phyloP scores from a whole-genome alignment of 2,113 vertebrate genomes.

The Dissostichus mawsoni region DNA sequence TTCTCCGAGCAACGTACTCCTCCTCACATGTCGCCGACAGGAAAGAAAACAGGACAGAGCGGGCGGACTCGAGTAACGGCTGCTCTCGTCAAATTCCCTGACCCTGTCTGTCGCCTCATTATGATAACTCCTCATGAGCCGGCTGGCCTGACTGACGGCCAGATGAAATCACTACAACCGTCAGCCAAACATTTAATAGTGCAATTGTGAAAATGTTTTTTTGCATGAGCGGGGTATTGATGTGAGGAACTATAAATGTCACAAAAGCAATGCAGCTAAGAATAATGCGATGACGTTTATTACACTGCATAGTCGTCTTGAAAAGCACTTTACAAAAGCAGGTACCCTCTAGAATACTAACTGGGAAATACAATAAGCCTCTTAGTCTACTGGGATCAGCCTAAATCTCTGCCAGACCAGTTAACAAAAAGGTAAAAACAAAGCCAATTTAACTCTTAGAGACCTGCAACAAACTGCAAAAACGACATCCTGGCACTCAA shows the following conservation, averaged over 20 bases:
- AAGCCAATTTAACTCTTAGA: slow-evolving; percentile 32
- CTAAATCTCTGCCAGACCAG: slow-evolving; percentile 38
- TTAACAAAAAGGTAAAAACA: slow-evolving; percentile 40
- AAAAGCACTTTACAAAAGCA: slow-evolving; percentile 32
- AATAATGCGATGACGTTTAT: slow-evolving; percentile 5
- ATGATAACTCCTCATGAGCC: slow-evolving; percentile 12
- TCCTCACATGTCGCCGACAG: slow-evolving; percentile 46
- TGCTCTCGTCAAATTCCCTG: slow-evolving; percentile 22
- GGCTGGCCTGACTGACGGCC: neutral
- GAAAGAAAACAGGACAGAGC: slow-evolving; percentile 54
- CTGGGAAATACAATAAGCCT: slow-evolving; percentile 45
- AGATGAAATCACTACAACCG: neutral
- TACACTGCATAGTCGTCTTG: slow-evolving; percentile 5
- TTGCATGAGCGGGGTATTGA: slow-evolving; percentile 1
- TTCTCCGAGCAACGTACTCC: slow-evolving; percentile 65
- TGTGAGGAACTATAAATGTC: slow-evolving; percentile 4
- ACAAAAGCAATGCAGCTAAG: neutral
- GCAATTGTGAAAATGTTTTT: neutral
- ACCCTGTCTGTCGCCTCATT: slow-evolving; percentile 12
- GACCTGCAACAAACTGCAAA: slow-evolving; percentile 4
- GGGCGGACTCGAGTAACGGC: slow-evolving; percentile 22
- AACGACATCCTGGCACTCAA: neutral
- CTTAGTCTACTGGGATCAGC: slow-evolving; percentile 52
- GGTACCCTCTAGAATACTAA: slow-evolving; percentile 35
- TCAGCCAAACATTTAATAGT: neutral